Percentiles rank a stretch among this genome's conserved stretches.
Evolutionary conservation across 2,888 invertebrate genomes (phyloP).

Genomic region (Encarsia formosa): DNA sequence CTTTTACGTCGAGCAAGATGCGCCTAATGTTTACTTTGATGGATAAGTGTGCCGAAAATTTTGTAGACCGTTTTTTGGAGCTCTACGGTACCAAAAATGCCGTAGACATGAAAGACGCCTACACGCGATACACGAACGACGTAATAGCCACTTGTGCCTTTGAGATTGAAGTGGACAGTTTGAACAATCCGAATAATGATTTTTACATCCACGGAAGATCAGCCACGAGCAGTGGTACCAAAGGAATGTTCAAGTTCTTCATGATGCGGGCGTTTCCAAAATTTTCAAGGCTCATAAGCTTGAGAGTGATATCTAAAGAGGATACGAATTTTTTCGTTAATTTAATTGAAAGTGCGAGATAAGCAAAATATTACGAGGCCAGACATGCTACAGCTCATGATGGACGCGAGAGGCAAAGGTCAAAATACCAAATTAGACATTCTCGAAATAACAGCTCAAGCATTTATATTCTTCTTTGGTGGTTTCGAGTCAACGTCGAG

Average conservation of each 20-base stretch:
- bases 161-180: conserved; percentile 35
- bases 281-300: background rate
- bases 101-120: conserved; percentile 39
- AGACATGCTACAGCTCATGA: conserved; percentile 41
- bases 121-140: conserved; percentile 36
- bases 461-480: conserved; percentile 44
- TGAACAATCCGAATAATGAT: conserved; percentile 35
- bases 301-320: conserved; percentile 11
- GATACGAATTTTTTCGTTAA: conserved; percentile 28
- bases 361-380: conserved; percentile 30
- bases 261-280: background rate
- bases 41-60: conserved; percentile 38
- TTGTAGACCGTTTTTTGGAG: conserved; percentile 25
- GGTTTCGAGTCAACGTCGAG: conserved; percentile 42
- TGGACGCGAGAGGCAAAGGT: conserved; percentile 32
- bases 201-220: conserved; percentile 32
- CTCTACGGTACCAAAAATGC: background rate
- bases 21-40: conserved; percentile 54
- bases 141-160: conserved; percentile 25
- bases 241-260: background rate
- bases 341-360: conserved; percentile 18
- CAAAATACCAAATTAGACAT: conserved; percentile 25
- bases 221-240: conserved; percentile 24
- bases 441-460: conserved; percentile 53
- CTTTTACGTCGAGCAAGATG: conserved; percentile 59